Conservation (phyloP, 2,113 vertebrate species). For the Dascyllus trimaculatus region DNA sequence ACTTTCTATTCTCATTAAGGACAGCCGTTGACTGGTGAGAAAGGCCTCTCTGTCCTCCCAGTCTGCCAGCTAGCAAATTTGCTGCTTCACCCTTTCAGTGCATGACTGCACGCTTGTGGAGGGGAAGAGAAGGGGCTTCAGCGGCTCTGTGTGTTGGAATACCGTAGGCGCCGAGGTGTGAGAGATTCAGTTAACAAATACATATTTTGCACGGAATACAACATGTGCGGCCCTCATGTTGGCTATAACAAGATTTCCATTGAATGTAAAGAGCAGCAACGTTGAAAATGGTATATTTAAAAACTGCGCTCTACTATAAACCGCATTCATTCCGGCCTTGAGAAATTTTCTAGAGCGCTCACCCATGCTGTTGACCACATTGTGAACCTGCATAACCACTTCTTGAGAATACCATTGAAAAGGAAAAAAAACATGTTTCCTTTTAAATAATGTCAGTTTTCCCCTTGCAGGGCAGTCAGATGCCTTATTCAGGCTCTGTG, state of each 20-base stretch:
- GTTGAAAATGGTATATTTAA: background rate
- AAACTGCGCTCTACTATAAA: too few species aligned
- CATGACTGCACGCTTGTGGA: slow-evolving; percentile 54
- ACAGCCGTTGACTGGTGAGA: slow-evolving; percentile 80
- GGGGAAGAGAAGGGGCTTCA: slow-evolving; percentile 26
- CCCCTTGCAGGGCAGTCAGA: background rate
- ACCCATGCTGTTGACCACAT: background rate
- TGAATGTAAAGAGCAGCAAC: background rate
- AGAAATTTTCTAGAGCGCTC: background rate
- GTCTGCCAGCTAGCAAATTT: slow-evolving; percentile 80
- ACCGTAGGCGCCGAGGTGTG: background rate
- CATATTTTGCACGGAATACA: background rate
- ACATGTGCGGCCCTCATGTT: too few species aligned
- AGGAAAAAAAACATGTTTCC: too few species aligned
- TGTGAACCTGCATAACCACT: background rate
- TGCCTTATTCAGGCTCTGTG: too few species aligned
- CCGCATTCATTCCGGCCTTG: background rate
- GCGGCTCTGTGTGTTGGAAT: slow-evolving; percentile 12
- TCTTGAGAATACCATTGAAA: too few species aligned
- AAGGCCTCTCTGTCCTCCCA: slow-evolving; percentile 79
- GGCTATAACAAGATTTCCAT: background rate
- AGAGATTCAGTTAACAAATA: background rate
- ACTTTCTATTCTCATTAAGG: slow-evolving; percentile 84
- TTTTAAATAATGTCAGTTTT: background rate
- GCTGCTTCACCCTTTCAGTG: slow-evolving; percentile 69